These are phyloP conservation scores for Malurus leucopterus DNA, from an alignment of 2,797 vertebrate species.

Conservation along the genomic window DNA sequence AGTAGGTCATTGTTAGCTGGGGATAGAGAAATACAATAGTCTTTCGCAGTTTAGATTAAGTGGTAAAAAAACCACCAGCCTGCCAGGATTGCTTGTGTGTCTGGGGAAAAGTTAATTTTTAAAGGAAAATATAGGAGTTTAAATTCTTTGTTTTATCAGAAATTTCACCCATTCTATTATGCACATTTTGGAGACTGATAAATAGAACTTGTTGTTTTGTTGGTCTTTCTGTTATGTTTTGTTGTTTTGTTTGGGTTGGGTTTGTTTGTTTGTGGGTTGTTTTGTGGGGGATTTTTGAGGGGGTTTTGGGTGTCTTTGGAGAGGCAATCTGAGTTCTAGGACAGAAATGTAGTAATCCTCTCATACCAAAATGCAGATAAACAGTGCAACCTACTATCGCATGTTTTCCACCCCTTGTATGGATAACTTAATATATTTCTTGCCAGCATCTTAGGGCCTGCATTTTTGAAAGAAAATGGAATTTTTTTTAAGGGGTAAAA, in stretches of 20 bases:
- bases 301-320: not conserved
- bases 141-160: not conserved
- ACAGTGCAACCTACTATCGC: not conserved
- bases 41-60: not conserved
- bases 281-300: not conserved
- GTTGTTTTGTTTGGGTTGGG: not conserved
- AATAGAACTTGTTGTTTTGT: not conserved
- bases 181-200: not conserved
- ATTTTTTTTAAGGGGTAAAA: not conserved
- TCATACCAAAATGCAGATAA: not conserved
- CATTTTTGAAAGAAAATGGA: not conserved
- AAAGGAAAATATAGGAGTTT: not conserved
- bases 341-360: not conserved
- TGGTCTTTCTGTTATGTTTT: fast-evolving
- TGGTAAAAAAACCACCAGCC: not conserved
- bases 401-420: not conserved
- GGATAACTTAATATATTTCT: not conserved
- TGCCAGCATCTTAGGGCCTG: not conserved
- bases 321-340: fast-evolving
- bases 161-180: not conserved
- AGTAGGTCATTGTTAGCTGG: slow-evolving; percentile 36
- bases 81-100: not conserved
- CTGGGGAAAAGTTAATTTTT: not conserved
- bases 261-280: fast-evolving
- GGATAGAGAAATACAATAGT: not conserved